A percentile compares a stretch with the other conserved stretches of the same genome.
Conservation (phyloP, 2,113 vertebrate genomes). For the Ceyx margarethae region DNA sequence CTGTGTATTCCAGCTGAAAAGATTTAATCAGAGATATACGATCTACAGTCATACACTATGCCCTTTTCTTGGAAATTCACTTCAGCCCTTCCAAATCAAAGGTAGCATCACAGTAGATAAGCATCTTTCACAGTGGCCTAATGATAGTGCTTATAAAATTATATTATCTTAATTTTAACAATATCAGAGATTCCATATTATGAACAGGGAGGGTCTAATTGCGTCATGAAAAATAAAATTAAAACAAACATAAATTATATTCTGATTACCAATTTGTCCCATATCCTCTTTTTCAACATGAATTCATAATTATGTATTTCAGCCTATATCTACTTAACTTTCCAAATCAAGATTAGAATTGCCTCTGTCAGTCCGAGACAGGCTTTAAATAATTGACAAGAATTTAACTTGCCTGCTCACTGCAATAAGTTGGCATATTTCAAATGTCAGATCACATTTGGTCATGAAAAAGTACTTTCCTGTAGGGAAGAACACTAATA, state of each 20-base stretch:
- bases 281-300: neutral
- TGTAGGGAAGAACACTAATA: conserved; percentile 31
- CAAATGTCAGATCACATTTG: conserved; percentile 36
- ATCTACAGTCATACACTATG: neutral
- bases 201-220: neutral
- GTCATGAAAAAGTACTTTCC: conserved; percentile 20
- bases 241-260: neutral
- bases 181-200: neutral
- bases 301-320: neutral
- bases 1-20: neutral
- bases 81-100: neutral
- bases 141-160: neutral
- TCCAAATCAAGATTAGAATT: neutral
- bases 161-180: neutral
- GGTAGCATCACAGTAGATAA: neutral
- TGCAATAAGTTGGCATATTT: conserved; percentile 14
- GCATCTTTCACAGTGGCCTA: neutral
- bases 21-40: neutral
- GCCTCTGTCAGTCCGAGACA: neutral
- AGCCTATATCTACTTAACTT: neutral
- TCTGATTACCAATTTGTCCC: neutral
- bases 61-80: neutral
- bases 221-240: neutral
- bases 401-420: neutral
- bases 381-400: conserved; percentile 7